Evolutionary conservation across 30 jellyfish, hydroid and myxozoan species (phyloP), one percentile per base, ranked within the genome.

Genomic region (Mastigias papua): DNA sequence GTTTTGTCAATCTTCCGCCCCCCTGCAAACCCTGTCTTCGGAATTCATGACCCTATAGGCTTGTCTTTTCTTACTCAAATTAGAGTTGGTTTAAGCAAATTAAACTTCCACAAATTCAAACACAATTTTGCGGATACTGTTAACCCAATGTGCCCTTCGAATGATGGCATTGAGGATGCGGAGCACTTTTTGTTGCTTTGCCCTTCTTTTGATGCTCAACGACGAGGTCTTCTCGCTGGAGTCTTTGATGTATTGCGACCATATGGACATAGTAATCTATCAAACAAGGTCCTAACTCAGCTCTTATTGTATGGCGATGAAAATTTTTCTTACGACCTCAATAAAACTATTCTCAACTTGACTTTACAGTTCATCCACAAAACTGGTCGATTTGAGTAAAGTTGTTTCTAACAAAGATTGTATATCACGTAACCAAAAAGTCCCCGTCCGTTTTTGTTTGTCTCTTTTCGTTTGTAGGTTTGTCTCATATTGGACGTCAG

Each of bases 1-100:
- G 7, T 57, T 57, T 57, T 57, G 48, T 27, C 78, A 67, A 67
- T 67, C 27, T 6, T 67, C 78, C 35, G 90, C 70, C 90, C 70
- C 63, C 63, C 51, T 29, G 70, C 70, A 13, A 63, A 23, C 26
- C 30, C 69, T 23, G 30, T 57, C 26, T 57, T 57, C 17, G 54
- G 54, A 37, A 37, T 37, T 37, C 54, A 37, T 37, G 54, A 37
- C n/a, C n/a, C n/a, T n/a, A n/a, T n/a, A n/a, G n/a, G n/a, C n/a
- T n/a, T n/a, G n/a, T n/a, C n/a, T n/a, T n/a, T n/a, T n/a, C n/a
- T n/a, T n/a, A 37, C 54, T 37, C 54, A 37, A 37, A 37, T 37
- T 37, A 37, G 54, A 37, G 54, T 37, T 37, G 54, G 54, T 37
- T 34, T 76, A 78, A 76, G 76, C 42, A 76, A 76, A 54, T 76